phyloP scores from a whole-genome alignment of 2,797 vertebrate species.

The Setipinna tenuifilis region DNA sequence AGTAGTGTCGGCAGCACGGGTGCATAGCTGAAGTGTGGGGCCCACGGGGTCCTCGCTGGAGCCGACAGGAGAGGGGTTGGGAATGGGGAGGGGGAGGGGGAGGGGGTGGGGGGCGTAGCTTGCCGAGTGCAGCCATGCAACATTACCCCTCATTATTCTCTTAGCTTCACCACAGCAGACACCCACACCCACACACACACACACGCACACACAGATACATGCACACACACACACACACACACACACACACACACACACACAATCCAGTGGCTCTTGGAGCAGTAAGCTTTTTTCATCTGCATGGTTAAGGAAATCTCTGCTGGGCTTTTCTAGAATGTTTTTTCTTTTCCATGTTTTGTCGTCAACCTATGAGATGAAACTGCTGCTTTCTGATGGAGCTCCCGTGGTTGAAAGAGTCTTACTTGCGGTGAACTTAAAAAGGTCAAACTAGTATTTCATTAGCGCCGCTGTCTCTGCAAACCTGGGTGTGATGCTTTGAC shows the following conservation, averaged over 20 bases:
- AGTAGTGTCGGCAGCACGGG: neutral
- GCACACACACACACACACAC: no score
- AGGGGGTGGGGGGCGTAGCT: neutral
- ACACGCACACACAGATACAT: neutral
- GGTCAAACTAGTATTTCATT: slow-evolving; percentile 1
- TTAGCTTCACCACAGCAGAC: neutral
- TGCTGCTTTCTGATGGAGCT: neutral
- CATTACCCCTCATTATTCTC: slow-evolving; percentile 21
- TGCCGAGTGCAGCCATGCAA: neutral
- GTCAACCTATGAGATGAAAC: neutral
- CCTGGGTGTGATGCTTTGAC: neutral
- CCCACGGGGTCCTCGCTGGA: neutral
- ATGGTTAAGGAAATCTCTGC: neutral
- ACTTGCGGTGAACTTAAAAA: neutral
- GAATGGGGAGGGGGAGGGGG: neutral
- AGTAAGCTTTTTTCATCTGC: neutral
- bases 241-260: neutral
- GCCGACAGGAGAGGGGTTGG: neutral
- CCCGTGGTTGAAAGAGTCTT: neutral
- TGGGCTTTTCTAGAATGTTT: neutral
- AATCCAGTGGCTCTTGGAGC: neutral
- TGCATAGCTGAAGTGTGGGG: neutral
- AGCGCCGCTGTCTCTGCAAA: neutral
- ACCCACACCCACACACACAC: neutral
- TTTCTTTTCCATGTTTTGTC: neutral